These are phyloP conservation scores for Dryobota labecula DNA, from an alignment of 2,888 invertebrate species.

Conservation along the genomic window DNA sequence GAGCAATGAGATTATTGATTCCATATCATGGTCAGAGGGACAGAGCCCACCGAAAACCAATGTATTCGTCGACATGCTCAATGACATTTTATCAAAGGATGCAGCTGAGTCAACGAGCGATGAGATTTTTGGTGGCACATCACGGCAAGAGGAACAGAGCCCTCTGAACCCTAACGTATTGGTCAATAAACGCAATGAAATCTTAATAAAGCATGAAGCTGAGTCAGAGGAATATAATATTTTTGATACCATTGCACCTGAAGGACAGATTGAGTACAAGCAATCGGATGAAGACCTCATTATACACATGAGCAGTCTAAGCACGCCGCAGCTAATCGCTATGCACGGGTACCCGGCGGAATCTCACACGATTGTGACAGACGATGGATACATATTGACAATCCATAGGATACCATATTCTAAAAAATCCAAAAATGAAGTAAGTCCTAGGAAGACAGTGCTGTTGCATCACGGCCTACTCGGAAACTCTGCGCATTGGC, in stretches of 20 bases:
- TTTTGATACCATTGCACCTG: slow-evolving; percentile 78
- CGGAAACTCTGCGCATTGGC: slow-evolving; percentile 94
- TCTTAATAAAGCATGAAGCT: too few species aligned
- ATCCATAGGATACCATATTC: slow-evolving; percentile 94
- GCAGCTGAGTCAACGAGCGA: too few species aligned
- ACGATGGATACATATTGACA: slow-evolving; percentile 95
- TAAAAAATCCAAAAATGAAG: slow-evolving; percentile 77
- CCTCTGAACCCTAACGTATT: too few species aligned
- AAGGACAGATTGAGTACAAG: slow-evolving; percentile 62
- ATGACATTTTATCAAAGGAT: too few species aligned
- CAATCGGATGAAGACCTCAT: slow-evolving; percentile 79
- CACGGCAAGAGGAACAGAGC: too few species aligned
- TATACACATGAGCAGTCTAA: slow-evolving; percentile 77
- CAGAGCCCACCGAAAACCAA: background rate
- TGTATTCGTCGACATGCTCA: too few species aligned
- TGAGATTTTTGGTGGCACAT: too few species aligned
- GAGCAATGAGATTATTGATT: too few species aligned
- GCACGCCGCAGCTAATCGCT: slow-evolving; percentile 82
- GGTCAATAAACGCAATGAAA: too few species aligned
- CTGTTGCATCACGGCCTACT: slow-evolving; percentile 95
- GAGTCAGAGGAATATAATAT: slow-evolving; percentile 68
- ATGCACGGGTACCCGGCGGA: slow-evolving; percentile 93
- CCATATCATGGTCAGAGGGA: too few species aligned
- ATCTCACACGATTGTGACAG: slow-evolving; percentile 93
- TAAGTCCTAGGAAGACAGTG: slow-evolving; percentile 87